A percentile compares a stretch with the other conserved stretches of the same genome.
Conservation (phyloP, 2,888 invertebrate species). For the Cybosia mesomella region DNA sequence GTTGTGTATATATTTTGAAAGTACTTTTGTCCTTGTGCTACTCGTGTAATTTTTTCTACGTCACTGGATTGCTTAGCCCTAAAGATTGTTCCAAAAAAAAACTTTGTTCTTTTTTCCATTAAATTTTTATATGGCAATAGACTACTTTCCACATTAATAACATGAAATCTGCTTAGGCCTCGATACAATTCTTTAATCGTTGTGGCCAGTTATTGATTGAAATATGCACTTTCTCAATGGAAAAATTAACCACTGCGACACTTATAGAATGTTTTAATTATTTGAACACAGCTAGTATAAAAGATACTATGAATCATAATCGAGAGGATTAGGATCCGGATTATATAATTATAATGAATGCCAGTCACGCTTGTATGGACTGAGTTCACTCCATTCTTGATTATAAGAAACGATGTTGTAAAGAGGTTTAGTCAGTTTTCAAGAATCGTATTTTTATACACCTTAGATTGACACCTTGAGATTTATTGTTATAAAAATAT, state of each 20-base stretch:
- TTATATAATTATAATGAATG: not conserved
- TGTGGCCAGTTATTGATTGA: not conserved
- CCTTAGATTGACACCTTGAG: not conserved
- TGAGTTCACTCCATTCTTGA: not conserved
- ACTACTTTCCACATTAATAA: not conserved
- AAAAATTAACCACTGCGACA: not conserved
- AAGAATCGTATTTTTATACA: slow-evolving; percentile 3
- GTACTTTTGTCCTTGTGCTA: too few relatives aligned
- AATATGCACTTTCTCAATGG: not conserved
- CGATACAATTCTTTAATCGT: not conserved
- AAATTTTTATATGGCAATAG: not conserved
- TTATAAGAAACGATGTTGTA: not conserved
- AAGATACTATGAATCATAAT: not conserved
- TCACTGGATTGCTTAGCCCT: too few relatives aligned
- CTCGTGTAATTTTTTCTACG: too few relatives aligned
- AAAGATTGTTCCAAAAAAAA: too few relatives aligned
- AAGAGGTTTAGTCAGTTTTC: not conserved
- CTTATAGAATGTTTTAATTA: not conserved
- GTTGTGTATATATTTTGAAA: too few relatives aligned
- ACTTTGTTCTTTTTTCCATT: not conserved
- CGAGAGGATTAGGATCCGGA: not conserved
- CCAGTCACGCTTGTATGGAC: not conserved
- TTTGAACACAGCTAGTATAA: not conserved
- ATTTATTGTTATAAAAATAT: too few relatives aligned
- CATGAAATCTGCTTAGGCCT: not conserved